Evolutionary conservation across 2,888 invertebrate species (phyloP), one percentile per base, ranked within the genome.

Genomic region (Ethmia dodecea): DNA sequence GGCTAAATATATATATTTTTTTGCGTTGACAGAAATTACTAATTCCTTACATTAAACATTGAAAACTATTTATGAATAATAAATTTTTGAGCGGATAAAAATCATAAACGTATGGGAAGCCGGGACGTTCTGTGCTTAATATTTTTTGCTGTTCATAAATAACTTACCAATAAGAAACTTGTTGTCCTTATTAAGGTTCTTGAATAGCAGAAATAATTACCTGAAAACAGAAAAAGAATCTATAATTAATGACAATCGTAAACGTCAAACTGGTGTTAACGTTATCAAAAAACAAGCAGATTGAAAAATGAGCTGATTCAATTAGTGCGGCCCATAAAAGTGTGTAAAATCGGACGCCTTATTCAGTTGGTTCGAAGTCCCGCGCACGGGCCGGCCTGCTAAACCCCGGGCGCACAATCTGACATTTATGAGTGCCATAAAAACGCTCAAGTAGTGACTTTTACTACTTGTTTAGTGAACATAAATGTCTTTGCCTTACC

Each of bases 381-480:
- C 60, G 61, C 52, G 61, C 55, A 53, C 67, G 67, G 71, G 69
- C 60, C 63, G 60, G 60, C 55, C 56, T 56, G 59, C 71, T 77
- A 75, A 77, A 67, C 74, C 77, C 73, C 73, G 65, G 60, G 77
- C 78, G 81, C 75, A 73, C 87, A 86, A 86, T 86, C 86, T 84
- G 87, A 87, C 87, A 78, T 87, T 87, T 87, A 87, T 84, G 87
- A 86, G 78, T 75, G 84, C 83, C 80, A 86, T 87, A 87, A 87
- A 87, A 86, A 86, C 87, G 83, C 84, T 87, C 86, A 86, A 87
- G 84, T 75, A 86, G 83, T 84, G 87, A 87, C 87, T 87, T 87
- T 87, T 86, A 87, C 86, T 87, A 86, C 87, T 87, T 87, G 87
- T 87, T 87, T 87, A 87, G 87, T 84, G 86, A 83, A 86, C 87